Evolutionary conservation across 2,888 invertebrate genomes (phyloP), one percentile per base, ranked within the genome.

Genomic region (Epicampocera succincta): DNA sequence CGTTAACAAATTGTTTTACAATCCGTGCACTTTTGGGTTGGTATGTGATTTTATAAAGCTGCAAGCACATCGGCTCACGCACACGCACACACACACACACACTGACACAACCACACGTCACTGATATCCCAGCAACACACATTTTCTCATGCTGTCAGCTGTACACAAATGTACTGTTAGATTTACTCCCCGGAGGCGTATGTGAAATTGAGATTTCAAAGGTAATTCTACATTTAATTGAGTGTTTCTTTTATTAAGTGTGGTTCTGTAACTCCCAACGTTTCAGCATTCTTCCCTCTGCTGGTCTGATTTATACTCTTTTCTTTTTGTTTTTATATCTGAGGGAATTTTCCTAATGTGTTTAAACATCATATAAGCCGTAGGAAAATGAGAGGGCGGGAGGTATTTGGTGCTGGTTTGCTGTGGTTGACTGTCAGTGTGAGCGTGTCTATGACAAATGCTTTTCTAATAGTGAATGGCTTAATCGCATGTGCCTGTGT

Each of bases 191-290:
- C 42, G 19, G 63, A 58, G 63, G 52, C 40, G 40, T 63, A 52
- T 77, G 46, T 68, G 46, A 50, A 72, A 77, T 58, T 29, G 58
- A 58, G 52, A 78, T 78, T 82, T 78, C 56, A 82, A 69, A 78
- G 81, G 81, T 78, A 74, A 78, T 74, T 78, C 40, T 48, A 78
- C 69, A 74, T 78, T 71, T 78, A 78, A 82, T 82, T 82, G 78
- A 78, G 81, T 82, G 77, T 78, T 73, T 54, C 66, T 72, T 60
- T 76, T 50, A 72, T 81, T 81, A 68, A 72, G 52, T 44, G 29
- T 17, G 40, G 8, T 15, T 38, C 12, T 17, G 4, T 19, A 58
- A 19, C 25, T 42, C 40, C 19, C n/a, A 6, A 42, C 48, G 6
- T 50, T 58, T 54, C 46, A 21, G 15, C 17, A 9, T n/a, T 44